These are phyloP conservation scores for Pocillopora grandis DNA, from an alignment of 92 coral and sea anemone species.

Conservation along the genomic window DNA sequence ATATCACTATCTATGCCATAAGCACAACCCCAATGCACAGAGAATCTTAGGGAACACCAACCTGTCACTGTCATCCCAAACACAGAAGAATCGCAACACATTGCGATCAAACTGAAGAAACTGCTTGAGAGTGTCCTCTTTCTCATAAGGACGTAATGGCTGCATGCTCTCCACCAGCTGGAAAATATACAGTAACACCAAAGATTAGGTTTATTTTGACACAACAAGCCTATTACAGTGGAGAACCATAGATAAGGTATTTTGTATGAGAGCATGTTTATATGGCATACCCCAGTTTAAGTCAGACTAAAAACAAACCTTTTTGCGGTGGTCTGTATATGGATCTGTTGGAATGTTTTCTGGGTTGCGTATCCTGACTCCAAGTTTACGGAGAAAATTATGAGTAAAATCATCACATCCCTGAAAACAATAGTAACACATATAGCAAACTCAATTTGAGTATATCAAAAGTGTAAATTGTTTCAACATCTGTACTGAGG, in stretches of 20 bases:
- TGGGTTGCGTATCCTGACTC: slow-evolving; percentile 77
- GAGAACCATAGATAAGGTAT: too few species aligned
- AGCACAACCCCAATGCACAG: background rate
- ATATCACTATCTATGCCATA: background rate
- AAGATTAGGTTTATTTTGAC: too few species aligned
- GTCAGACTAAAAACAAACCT: slow-evolving; percentile 48
- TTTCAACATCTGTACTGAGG: too few species aligned
- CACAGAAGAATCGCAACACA: slow-evolving; percentile 89
- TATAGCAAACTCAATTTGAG: background rate
- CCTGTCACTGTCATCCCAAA: slow-evolving; percentile 96
- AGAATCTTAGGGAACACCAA: slow-evolving; percentile 4
- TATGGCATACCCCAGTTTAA: background rate
- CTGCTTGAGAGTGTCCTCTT: slow-evolving; percentile 95
- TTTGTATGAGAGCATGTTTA: too few species aligned
- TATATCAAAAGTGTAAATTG: too few species aligned
- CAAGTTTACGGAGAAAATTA: slow-evolving; percentile 93
- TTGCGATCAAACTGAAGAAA: slow-evolving; percentile 90
- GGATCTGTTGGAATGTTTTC: slow-evolving; percentile 85
- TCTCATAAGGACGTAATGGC: slow-evolving; percentile 96
- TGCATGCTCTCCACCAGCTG: slow-evolving; percentile 98
- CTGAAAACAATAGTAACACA: slow-evolving; percentile 18
- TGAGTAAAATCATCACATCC: slow-evolving; percentile 99
- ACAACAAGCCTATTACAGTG: too few species aligned
- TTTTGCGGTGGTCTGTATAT: slow-evolving; percentile 76
- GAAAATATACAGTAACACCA: background rate